A percentile compares a stretch with the other conserved stretches of the same genome.
phyloP scores from a whole-genome alignment of 2,888 invertebrate genomes.

The Drosophila prolongata region DNA sequence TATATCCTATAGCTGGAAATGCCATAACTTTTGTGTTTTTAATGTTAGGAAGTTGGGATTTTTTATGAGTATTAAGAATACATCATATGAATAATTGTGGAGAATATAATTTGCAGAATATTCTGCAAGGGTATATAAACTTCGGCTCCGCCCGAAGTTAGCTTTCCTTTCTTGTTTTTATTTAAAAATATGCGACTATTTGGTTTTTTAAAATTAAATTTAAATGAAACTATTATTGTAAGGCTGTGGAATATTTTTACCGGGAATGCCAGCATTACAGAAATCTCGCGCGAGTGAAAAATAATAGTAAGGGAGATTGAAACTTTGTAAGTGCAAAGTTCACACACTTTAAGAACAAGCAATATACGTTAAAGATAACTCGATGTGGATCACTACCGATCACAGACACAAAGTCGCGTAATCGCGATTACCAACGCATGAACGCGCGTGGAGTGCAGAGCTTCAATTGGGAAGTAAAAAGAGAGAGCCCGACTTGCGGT shows the following conservation, averaged over 20 bases:
- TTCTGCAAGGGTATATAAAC: too few species aligned
- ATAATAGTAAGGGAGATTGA: too few species aligned
- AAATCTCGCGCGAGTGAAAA: not conserved
- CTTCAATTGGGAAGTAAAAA: constrained; percentile 62
- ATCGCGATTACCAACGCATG: constrained; percentile 18
- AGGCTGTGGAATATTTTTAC: not conserved
- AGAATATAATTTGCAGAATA: too few species aligned
- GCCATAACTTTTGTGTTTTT: too few species aligned
- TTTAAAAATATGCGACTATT: too few species aligned
- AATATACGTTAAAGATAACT: constrained; percentile 2
- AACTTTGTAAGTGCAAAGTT: not conserved
- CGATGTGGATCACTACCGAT: constrained; percentile 2
- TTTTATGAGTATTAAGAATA: too few species aligned
- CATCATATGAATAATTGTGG: too few species aligned
- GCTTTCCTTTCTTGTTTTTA: too few species aligned
- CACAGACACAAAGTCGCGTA: not conserved
- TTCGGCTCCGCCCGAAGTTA: too few species aligned
- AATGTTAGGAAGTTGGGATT: too few species aligned
- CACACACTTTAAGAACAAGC: not conserved
- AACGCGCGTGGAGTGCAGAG: constrained; percentile 22
- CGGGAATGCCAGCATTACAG: constrained; percentile 10
- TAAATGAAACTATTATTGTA: not conserved
- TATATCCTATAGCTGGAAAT: too few species aligned
- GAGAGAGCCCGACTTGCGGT: constrained; percentile 56
- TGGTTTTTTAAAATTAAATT: not conserved